Evolutionary conservation across 2,888 invertebrate genomes (phyloP), one percentile per base, ranked within the genome.

Genomic region (Dermolepida albohirtum): DNA sequence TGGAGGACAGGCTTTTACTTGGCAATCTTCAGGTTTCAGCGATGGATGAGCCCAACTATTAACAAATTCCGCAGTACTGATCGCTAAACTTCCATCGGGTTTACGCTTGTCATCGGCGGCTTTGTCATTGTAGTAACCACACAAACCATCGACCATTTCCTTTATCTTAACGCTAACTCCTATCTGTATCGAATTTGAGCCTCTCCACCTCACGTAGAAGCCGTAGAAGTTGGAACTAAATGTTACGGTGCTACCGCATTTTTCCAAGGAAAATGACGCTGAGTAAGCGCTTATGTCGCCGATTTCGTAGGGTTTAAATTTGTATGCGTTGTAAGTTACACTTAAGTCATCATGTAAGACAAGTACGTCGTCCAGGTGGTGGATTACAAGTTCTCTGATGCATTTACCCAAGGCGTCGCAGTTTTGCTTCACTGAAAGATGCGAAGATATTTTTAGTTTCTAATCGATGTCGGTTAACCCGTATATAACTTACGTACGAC

Each of bases 121-220:
- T 29, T 86, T 82, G 1, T 89, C 90, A 81, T 92, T 92, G 80
- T 89, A 93, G 68, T 87, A 89, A 1, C 95, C 95, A 78, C 95
- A 95, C 8, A 95, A 83, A 0, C 95, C 95, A 75, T 93, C 92
- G 0, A 94, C 90, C 47, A 87, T 85, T 7, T 88, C 86, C 68
- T 84, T 80, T 73, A 89, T 84, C 74, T 87, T 88, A 62, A 88
- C 87, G 0, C 88, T 86, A 54, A 93, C 90, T 71, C 91, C 92
- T 73, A 95, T 86, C 81, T 90, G 92, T 0, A 80, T 78, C 7
- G 90, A 89, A 1, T 90, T 90, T 64, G 89, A 87, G 2, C 86
- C 85, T 76, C 89, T 90, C 84, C 92, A 92, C 1, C 90, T 86
- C 0, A 93, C 87, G 84, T 90, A 92, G 78, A 93, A 93, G 64